phyloP scores from a whole-genome alignment of 2,888 invertebrate genomes.

The Tetragonisca angustula region DNA sequence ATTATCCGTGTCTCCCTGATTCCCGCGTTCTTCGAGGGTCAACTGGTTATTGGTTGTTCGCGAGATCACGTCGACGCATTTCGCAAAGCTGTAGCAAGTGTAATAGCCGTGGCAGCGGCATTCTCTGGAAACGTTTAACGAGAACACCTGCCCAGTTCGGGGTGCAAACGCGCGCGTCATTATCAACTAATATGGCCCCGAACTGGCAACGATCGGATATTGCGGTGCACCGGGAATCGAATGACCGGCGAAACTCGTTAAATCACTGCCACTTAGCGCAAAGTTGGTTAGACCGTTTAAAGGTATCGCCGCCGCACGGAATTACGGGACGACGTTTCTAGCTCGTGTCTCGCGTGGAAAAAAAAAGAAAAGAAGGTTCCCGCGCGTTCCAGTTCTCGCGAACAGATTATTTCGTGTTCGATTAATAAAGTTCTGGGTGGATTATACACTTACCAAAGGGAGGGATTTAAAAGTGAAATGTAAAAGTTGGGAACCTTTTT shows the following conservation, averaged over 20 bases:
- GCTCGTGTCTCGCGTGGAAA: constrained; percentile 12
- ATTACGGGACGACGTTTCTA: constrained; percentile 24
- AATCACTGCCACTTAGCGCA: constrained; percentile 61
- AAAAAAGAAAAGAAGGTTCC: background rate
- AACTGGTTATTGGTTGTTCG: background rate
- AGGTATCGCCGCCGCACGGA: constrained; percentile 33
- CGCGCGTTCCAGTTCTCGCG: background rate
- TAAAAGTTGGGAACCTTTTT: too few relatives aligned
- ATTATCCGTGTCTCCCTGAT: too few relatives aligned
- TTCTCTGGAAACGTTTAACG: constrained; percentile 43
- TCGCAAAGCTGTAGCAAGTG: background rate
- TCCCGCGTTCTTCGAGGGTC: too few relatives aligned
- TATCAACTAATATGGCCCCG: constrained; percentile 50
- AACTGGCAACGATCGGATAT: constrained; percentile 55
- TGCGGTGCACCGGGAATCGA: constrained; percentile 44
- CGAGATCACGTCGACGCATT: background rate
- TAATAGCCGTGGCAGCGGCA: background rate
- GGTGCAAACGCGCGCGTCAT: constrained; percentile 51
- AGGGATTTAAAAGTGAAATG: too few relatives aligned
- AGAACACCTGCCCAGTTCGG: constrained; percentile 40
- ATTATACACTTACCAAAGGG: too few relatives aligned
- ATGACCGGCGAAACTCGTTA: constrained; percentile 61
- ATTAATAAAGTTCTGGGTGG: too few relatives aligned
- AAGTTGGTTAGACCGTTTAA: constrained; percentile 48
- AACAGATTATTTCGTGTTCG: too few relatives aligned